Evolutionary conservation across 2,888 invertebrate genomes (phyloP).

Genomic region (Blastobasis adustella): DNA sequence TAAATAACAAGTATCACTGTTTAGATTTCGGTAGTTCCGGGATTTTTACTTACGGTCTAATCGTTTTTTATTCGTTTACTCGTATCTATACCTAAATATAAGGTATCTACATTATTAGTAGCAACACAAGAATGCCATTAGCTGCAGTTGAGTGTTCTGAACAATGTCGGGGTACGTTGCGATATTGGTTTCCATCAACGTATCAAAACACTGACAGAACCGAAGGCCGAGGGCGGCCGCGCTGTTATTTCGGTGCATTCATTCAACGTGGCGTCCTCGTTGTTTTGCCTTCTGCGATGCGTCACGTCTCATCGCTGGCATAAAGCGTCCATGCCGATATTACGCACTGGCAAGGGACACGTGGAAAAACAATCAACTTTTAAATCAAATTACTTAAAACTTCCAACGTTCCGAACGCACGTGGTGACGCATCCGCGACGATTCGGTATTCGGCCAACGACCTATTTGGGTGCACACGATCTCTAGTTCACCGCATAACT

Average conservation of each 20-base stretch:
- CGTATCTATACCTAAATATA: no score
- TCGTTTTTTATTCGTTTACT: no score
- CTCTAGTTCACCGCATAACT: conserved; percentile 17
- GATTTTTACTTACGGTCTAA: no score
- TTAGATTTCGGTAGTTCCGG: no score
- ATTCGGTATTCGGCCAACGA: conserved; percentile 62
- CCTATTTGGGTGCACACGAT: conserved; percentile 46
- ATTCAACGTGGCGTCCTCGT: conserved; percentile 50
- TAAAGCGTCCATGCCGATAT: background rate
- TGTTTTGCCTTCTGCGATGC: conserved; percentile 29
- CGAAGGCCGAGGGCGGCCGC: conserved; percentile 50
- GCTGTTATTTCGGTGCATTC: conserved; percentile 59
- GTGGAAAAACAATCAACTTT: conserved; percentile 11
- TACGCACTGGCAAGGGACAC: background rate
- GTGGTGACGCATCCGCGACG: conserved; percentile 50
- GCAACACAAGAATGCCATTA: no score
- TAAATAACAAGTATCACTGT: no score
- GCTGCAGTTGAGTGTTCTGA: no score
- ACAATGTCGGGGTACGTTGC: no score
- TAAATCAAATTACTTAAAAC: conserved; percentile 35
- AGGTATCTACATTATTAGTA: no score
- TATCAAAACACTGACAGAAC: conserved; percentile 26
- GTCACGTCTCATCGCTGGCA: conserved; percentile 23
- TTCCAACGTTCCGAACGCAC: conserved; percentile 43
- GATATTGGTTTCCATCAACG: conserved; percentile 15